phyloP scores from a whole-genome alignment of 2,888 invertebrate genomes.

The Noctuana brunneofusca region DNA sequence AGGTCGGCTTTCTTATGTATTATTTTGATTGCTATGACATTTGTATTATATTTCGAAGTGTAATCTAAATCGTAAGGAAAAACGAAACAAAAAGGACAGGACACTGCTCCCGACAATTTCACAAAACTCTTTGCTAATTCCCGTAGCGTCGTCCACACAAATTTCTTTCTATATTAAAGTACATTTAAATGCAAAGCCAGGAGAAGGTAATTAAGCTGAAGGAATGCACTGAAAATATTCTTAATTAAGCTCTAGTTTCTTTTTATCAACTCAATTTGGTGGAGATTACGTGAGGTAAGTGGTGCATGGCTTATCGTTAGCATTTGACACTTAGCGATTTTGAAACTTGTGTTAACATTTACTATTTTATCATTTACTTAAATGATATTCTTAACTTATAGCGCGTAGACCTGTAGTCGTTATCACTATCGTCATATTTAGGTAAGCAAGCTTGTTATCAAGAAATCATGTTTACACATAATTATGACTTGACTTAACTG shows the following conservation, averaged over 20 bases:
- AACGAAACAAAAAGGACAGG: slow-evolving; percentile 13
- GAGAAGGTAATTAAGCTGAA: slow-evolving; percentile 65
- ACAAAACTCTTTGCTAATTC: slow-evolving; percentile 42
- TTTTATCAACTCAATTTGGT: slow-evolving; percentile 29
- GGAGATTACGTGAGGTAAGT: slow-evolving; percentile 27
- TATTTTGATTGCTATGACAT: background rate
- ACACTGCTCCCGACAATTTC: slow-evolving; percentile 16
- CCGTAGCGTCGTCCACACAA: slow-evolving; percentile 56
- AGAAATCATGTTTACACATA: too few relatives aligned
- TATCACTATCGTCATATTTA: too few relatives aligned
- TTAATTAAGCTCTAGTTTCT: slow-evolving; percentile 52
- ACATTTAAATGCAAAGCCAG: slow-evolving; percentile 79
- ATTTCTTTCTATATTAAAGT: slow-evolving; percentile 67
- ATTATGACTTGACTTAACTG: too few relatives aligned
- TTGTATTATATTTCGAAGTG: background rate
- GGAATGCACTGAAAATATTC: slow-evolving; percentile 67
- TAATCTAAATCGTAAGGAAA: background rate
- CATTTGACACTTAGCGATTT: background rate
- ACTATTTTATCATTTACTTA: background rate
- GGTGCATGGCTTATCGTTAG: background rate
- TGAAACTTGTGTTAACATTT: background rate
- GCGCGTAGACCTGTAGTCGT: too few relatives aligned
- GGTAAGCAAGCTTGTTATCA: too few relatives aligned
- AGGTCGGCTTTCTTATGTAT: background rate
- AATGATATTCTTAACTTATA: background rate